Evolutionary conservation across 2,797 vertebrate genomes (phyloP).

Genomic region (Acipenser transmontanus): DNA sequence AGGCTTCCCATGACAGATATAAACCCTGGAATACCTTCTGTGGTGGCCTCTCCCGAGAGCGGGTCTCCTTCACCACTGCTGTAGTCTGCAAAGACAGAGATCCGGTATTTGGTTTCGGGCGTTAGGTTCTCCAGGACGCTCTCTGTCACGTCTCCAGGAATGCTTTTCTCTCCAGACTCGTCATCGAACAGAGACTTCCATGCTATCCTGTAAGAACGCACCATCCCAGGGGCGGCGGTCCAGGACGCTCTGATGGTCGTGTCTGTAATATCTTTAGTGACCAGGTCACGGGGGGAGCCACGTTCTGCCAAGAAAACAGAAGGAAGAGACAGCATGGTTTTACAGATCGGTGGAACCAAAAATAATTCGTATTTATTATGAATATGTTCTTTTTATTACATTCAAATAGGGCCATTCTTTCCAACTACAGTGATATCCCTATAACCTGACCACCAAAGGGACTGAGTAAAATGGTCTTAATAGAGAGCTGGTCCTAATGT

Average conservation of each 20-base stretch:
- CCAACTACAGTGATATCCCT: constrained; percentile 22
- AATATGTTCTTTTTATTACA: constrained; percentile 39
- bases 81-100: constrained; percentile 79
- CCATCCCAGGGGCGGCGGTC: constrained; percentile 81
- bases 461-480: constrained; percentile 31
- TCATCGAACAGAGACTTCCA: constrained; percentile 80
- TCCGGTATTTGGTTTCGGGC: constrained; percentile 83
- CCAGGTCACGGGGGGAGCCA: constrained; percentile 74
- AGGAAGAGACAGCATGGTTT: too few relatives aligned
- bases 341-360: too few relatives aligned
- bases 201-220: constrained; percentile 64
- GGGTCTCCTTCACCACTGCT: constrained; percentile 67
- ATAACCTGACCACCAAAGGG: constrained; percentile 45
- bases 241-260: constrained; percentile 77
- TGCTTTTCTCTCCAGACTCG: constrained; percentile 64
- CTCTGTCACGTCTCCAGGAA: constrained; percentile 64
- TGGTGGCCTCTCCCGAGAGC: constrained; percentile 77
- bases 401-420: too few relatives aligned
- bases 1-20: too few relatives aligned
- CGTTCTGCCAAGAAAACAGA: constrained; percentile 50
- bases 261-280: constrained; percentile 80
- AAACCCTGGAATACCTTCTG: constrained; percentile 67
- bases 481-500: too few relatives aligned
- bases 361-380: constrained; percentile 19
- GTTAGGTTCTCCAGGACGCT: constrained; percentile 71